Base-by-base conservation (phyloP, 2,113 vertebrate species). In the Atherinomorus stipes region DNA sequence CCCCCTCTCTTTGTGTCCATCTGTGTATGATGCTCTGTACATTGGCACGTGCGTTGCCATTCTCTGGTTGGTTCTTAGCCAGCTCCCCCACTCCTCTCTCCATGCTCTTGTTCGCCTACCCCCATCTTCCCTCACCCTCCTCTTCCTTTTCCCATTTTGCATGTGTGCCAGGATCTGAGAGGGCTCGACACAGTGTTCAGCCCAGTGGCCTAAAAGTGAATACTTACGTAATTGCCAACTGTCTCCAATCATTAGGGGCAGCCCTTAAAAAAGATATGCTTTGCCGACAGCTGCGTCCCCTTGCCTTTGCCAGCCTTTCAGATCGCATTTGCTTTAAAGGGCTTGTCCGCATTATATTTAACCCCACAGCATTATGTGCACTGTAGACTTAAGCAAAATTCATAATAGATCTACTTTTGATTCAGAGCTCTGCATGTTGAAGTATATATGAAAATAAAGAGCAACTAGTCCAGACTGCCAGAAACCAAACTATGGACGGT, bases 241-340 rank as follows among this genome's bases (percentile, higher is more conserved):
- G 94, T 94, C 93, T 93, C 86, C 86, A 93, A 90, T 93, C 92
- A 94, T 94, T 93, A 94, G 90, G 92, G 92, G 92, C 91, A 93
- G 90, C 91, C 90, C 92, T 90, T 91, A 91, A 92, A 94, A 93
- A 92, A 92, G 91, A 93, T 92, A 93, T 90, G 89, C 86, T 90
- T 87, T 58, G 89, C 91, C 80, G 93, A 93, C 94, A 95, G 92
- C 93, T 94, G 94, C 87, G 89, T 92, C 86, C 92, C 87, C 86
- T 92, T 83, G 90, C 91, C 92, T 94, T 94, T 93, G 91, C 91
- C 90, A 90, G 92, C 90, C 90, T 93, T 94, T 95, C 93, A 94
- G 77, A 93, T 92, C 83, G 73, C 84, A 94, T 94, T 94, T 94
- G 85, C 89, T 93, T 91, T 91, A 92, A 91, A 90, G 81, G 84